These are phyloP conservation scores for Drosophila ustulata DNA, from an alignment of 2,888 invertebrate genomes.

Conservation along the genomic window DNA sequence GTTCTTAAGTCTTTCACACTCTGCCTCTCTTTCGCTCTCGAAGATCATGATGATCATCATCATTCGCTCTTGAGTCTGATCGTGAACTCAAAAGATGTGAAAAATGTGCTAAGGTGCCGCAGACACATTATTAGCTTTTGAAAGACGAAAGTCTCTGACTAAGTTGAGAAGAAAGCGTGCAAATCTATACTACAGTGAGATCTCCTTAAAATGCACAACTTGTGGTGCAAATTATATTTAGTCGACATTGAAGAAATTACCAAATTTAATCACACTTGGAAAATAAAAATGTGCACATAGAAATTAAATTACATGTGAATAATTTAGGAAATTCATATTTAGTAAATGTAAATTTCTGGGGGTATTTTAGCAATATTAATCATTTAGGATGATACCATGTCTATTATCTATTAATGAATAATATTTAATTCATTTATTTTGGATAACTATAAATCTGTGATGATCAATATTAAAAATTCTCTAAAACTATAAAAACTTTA, in stretches of 20 bases:
- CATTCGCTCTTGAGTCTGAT: constrained; percentile 49
- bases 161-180: constrained; percentile 74
- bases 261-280: too few relatives aligned
- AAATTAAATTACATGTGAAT: too few relatives aligned
- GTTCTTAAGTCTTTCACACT: constrained; percentile 8
- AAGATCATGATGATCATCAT: constrained; percentile 22
- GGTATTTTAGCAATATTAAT: not conserved
- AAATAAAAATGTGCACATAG: too few relatives aligned
- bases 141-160: constrained; percentile 55
- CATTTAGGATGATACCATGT: too few relatives aligned
- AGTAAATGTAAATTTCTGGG: too few relatives aligned
- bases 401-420: too few relatives aligned
- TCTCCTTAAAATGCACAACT: not conserved
- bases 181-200: constrained; percentile 55
- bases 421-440: too few relatives aligned
- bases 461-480: too few relatives aligned
- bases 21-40: constrained; percentile 5
- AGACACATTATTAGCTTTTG: constrained; percentile 45
- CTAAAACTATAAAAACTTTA: too few relatives aligned
- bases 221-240: not conserved
- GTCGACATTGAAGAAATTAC: too few relatives aligned
- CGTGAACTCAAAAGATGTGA: constrained; percentile 69
- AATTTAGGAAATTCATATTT: too few relatives aligned
- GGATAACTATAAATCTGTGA: too few relatives aligned
- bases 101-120: constrained; percentile 72